phyloP scores from a whole-genome alignment of 2,113 vertebrate genomes.

The Rousettus leschenaultii region DNA sequence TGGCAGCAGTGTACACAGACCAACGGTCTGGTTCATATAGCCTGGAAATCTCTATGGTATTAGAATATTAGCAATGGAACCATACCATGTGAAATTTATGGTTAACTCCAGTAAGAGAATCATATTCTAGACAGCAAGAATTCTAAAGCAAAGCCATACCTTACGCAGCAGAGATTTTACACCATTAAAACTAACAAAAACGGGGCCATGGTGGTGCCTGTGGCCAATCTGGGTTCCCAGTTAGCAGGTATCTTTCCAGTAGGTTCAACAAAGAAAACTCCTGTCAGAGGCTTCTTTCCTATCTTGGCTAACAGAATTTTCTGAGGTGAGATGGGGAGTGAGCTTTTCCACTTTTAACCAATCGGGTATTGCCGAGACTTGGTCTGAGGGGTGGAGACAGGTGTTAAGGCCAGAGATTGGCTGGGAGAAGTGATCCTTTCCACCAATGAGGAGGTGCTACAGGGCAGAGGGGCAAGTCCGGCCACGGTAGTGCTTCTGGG shows the following conservation, averaged over 20 bases:
- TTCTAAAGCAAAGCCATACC: not conserved
- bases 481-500: fast-evolving
- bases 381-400: not conserved
- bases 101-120: not conserved
- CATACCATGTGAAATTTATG: not conserved
- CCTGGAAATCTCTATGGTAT: not conserved
- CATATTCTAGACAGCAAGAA: no score
- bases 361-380: not conserved
- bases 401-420: not conserved
- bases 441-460: not conserved
- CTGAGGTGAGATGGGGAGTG: not conserved
- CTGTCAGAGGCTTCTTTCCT: not conserved
- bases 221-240: not conserved
- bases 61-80: not conserved
- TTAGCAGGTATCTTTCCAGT: not conserved
- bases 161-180: no score
- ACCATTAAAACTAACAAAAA: not conserved
- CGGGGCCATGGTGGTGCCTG: not conserved
- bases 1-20: not conserved
- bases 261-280: not conserved
- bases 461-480: not conserved
- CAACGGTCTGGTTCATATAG: not conserved
- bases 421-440: not conserved
- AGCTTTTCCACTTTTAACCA: not conserved
- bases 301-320: not conserved